Conservation (phyloP, 2,888 invertebrate species). For the Masnerella sp. region DNA sequence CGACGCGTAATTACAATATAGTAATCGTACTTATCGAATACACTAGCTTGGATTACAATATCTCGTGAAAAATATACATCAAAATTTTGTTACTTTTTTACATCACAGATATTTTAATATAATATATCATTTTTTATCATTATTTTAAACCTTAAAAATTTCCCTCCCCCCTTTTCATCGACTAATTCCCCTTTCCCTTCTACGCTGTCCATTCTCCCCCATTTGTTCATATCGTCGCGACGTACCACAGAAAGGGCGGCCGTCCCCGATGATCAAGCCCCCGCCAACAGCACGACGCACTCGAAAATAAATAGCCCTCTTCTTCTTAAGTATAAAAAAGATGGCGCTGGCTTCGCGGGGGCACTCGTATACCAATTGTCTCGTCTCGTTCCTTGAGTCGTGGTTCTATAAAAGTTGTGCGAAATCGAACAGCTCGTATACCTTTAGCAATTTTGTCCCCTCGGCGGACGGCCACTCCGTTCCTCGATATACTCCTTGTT, state of each 20-base stretch:
- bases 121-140: conserved; percentile 71
- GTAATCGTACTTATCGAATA: conserved; percentile 76
- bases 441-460: conserved; percentile 18
- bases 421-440: conserved; percentile 59
- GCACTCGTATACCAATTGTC: conserved; percentile 54
- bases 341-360: conserved; percentile 37
- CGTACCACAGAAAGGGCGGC: conserved; percentile 64
- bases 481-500: conserved; percentile 44
- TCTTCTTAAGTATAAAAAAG: conserved; percentile 49
- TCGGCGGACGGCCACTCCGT: conserved; percentile 58
- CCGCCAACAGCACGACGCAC: conserved; percentile 32
- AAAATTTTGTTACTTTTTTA: conserved; percentile 78
- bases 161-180: conserved; percentile 68
- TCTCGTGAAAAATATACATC: conserved; percentile 78
- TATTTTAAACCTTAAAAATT: conserved; percentile 74
- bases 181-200: conserved; percentile 67
- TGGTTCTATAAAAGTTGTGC: conserved; percentile 53
- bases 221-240: conserved; percentile 61
- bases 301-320: conserved; percentile 47
- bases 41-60: conserved; percentile 77
- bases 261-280: conserved; percentile 46
- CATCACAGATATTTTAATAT: conserved; percentile 78
- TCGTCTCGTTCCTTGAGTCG: conserved; percentile 2
- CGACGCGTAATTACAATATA: conserved; percentile 71
- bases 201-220: not conserved